Evolutionary conservation across 2,797 vertebrate species (phyloP).

Genomic region (Darevskia nairensis): DNA sequence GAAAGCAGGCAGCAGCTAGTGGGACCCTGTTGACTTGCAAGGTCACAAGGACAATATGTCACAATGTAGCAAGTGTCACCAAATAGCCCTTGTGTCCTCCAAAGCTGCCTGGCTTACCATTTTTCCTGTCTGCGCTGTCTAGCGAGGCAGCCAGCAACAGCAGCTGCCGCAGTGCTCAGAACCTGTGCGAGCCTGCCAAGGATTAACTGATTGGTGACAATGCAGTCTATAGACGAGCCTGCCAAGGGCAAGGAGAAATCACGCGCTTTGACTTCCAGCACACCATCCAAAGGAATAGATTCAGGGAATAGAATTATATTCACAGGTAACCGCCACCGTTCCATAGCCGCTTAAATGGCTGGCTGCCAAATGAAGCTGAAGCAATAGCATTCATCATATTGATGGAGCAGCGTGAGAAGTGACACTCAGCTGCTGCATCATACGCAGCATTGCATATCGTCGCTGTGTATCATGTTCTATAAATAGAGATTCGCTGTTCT

Average conservation of each 20-base stretch:
- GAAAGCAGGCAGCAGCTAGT: accelerated
- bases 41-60: accelerated
- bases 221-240: neutral
- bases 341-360: conserved; percentile 8
- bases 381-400: conserved; percentile 6
- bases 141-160: conserved; percentile 6
- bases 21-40: neutral
- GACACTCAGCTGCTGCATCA: neutral
- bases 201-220: neutral
- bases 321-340: neutral
- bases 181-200: conserved; percentile 20
- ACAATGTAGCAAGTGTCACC: neutral
- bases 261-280: neutral
- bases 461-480: neutral
- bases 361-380: neutral
- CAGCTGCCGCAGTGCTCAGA: conserved; percentile 17
- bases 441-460: neutral
- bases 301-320: conserved; percentile 42
- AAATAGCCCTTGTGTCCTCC: conserved; percentile 40
- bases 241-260: neutral
- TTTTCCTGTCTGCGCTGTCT: conserved; percentile 20
- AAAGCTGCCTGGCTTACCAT: conserved; percentile 38
- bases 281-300: accelerated
- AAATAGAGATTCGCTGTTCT: conserved; percentile 8
- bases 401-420: neutral